Percentiles rank a stretch among this genome's conserved stretches.
Conservation (phyloP, 2,797 vertebrate genomes). For the Lepus townsendii region DNA sequence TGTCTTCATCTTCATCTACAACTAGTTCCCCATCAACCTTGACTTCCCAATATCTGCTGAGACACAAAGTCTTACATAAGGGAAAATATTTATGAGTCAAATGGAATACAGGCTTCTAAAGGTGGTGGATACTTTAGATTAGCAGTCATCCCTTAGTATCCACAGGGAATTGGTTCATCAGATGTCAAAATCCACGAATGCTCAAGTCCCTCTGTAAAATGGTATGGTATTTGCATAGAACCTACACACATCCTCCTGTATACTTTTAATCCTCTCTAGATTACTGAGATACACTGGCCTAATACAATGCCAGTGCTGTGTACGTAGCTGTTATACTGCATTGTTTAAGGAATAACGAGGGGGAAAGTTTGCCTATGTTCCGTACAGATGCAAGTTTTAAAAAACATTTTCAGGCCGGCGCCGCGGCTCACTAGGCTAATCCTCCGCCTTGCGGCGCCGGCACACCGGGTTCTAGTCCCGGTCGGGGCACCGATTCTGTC, state of each 20-base stretch:
- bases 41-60: neutral
- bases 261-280: neutral
- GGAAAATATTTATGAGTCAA: neutral
- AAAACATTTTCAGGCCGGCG: too few species aligned
- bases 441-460: too few species aligned
- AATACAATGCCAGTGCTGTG: neutral
- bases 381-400: neutral
- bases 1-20: neutral
- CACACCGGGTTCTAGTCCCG: too few species aligned
- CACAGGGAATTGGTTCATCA: neutral
- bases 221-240: neutral
- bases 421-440: too few species aligned
- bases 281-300: neutral
- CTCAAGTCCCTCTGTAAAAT: neutral
- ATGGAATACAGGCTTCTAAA: conserved; percentile 16
- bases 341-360: neutral
- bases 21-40: neutral
- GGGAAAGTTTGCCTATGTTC: neutral
- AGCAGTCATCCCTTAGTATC: too few species aligned
- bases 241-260: neutral
- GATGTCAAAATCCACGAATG: neutral
- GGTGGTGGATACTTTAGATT: neutral
- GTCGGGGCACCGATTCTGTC: too few species aligned
- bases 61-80: neutral
- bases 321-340: neutral